Conservation (phyloP, 2,113 vertebrate species). For the Rhizomys pruinosus region DNA sequence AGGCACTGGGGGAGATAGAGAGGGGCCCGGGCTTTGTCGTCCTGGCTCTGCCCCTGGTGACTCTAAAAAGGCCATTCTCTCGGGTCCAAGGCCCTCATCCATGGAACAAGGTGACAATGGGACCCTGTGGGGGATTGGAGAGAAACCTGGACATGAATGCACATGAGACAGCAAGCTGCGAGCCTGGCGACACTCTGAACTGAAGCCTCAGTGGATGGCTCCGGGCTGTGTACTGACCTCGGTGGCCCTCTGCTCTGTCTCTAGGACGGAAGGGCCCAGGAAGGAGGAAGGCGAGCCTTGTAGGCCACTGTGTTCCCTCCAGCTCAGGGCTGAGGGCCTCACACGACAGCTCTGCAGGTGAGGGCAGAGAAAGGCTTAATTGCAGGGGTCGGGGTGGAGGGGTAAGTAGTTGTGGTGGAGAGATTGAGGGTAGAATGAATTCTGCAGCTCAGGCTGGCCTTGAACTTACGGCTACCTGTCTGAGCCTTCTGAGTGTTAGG, state of each 20-base stretch:
- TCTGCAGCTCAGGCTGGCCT: background rate
- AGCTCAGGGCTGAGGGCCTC: background rate
- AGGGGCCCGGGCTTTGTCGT: background rate
- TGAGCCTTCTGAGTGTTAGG: background rate
- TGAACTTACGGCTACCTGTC: background rate
- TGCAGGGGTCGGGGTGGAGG: no score
- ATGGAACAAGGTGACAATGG: background rate
- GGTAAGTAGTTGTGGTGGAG: no score
- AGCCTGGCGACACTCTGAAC: accelerated
- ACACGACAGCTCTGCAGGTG: no score
- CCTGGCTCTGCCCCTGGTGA: background rate
- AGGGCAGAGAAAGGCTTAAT: background rate
- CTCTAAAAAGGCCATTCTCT: background rate
- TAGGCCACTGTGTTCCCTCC: background rate
- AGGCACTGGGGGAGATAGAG: background rate
- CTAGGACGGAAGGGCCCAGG: background rate
- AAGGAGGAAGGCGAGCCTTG: background rate
- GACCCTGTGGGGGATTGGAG: background rate
- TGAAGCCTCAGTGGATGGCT: no score
- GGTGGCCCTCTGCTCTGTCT: background rate
- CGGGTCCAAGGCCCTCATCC: background rate
- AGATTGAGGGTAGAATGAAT: background rate
- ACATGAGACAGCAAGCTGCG: background rate
- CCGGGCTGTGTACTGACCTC: accelerated
- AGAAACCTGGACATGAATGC: background rate